Base-by-base conservation (phyloP, 2,888 invertebrate species). In the Acanthosepion esculentum region DNA sequence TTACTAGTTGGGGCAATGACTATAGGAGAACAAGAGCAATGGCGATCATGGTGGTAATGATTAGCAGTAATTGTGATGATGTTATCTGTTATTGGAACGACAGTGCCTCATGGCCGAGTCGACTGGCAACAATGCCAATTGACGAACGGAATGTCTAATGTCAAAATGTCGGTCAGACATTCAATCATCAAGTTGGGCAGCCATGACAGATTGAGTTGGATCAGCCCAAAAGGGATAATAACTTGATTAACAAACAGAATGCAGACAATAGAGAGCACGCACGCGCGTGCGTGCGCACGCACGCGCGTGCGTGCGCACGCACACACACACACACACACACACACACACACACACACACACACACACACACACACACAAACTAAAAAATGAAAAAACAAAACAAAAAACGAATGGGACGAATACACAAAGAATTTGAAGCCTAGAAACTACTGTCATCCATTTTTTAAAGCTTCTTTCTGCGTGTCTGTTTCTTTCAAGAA, bases 91-190 rank as follows among this genome's bases (percentile, higher is more conserved):
- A 78, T 78, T 78, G 78, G 78, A 33, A 78, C n/a, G 78, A 78
- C 78, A 78, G 78, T 33, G 78, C 78, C 78, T 78, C 78, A n/a
- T 78, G n/a, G 33, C 8, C 15, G 78, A 78, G 78, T 78, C 33
- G n/a, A 78, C 78, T 15, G 78, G 78, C 78, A 78, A 78, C 78
- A 78, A 78, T 78, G n/a, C 78, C 78, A 78, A 78, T 78, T 78
- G 78, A 78, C n/a, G 78, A 78, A 78, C 78, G 78, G 78, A 78
- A 78, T 78, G 78, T 78, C 78, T 78, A 78, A 78, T 78, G 78
- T 78, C 78, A 78, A 78, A 78, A 78, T 78, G 78, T 78, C 78
- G 78, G 78, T 78, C n/a, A 78, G 78, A 78, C 78, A 78, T 78
- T 78, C 78, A 78, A 78, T 78, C 78, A 78, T 78, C 78, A 78